Evolutionary conservation across 1,140 invertebrate genomes (phyloP).

Genomic region (Drosophila oshimai): DNA sequence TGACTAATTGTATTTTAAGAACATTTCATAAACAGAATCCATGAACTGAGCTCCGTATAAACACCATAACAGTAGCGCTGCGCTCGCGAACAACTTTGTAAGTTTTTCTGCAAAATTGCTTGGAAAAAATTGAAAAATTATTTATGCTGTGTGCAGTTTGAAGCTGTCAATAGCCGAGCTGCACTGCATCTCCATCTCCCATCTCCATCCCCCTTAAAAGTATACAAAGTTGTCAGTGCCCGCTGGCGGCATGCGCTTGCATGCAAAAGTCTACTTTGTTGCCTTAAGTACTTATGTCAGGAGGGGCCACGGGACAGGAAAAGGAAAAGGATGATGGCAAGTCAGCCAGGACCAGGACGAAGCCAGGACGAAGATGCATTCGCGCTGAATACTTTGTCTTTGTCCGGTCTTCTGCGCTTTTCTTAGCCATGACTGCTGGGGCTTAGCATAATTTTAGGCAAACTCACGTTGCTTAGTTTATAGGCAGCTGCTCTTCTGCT

Average conservation of each 20-base stretch:
- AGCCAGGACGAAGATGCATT: conserved; percentile 37
- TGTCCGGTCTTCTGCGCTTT: conserved; percentile 59
- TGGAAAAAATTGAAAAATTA: conserved; percentile 79
- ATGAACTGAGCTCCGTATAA: no score
- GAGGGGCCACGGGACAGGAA: neutral
- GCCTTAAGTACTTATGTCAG: conserved; percentile 76
- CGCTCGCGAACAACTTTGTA: conserved; percentile 67
- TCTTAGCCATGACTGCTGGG: conserved; percentile 53
- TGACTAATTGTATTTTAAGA: no score
- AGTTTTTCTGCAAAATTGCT: conserved; percentile 71
- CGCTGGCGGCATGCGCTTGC: conserved; percentile 71
- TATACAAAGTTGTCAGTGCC: conserved; percentile 67
- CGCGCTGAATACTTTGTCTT: conserved; percentile 50
- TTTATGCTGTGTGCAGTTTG: conserved; percentile 72
- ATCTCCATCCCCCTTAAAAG: conserved; percentile 11
- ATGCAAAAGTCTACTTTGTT: conserved; percentile 79
- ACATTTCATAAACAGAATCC: no score
- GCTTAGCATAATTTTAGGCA: conserved; percentile 81
- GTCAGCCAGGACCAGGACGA: neutral
- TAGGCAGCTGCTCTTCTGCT: conserved; percentile 62
- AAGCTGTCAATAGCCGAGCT: conserved; percentile 72
- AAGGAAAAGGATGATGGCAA: neutral
- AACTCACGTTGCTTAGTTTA: conserved; percentile 79
- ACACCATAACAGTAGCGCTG: no score
- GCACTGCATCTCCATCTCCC: conserved; percentile 4